These are phyloP conservation scores for Acanthosoma haemorrhoidale DNA, from an alignment of 2,888 invertebrate genomes.

Conservation along the genomic window DNA sequence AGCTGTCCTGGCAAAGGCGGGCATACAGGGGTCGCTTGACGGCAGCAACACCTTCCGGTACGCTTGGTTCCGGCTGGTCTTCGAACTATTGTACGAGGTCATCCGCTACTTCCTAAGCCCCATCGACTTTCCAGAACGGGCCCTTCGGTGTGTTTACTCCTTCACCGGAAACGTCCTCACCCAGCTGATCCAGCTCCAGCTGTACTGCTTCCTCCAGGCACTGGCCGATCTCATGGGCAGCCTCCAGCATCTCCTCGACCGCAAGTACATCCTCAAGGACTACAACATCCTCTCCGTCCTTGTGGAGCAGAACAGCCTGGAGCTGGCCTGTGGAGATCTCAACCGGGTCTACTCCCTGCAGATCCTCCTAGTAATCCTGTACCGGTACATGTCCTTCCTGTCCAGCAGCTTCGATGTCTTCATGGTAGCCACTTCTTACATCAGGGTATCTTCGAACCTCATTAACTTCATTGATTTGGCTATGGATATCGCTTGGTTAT, in stretches of 20 bases:
- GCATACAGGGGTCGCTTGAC: neutral
- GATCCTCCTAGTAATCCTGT: neutral
- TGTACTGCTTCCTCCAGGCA: neutral
- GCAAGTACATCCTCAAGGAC: neutral
- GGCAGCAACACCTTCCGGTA: neutral
- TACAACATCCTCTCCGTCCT: neutral
- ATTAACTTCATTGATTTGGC: neutral
- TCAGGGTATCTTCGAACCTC: neutral
- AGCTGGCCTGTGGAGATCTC: neutral
- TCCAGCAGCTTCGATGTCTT: neutral
- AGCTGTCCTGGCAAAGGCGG: neutral
- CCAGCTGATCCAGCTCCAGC: constrained; percentile 2
- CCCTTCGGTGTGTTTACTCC: neutral
- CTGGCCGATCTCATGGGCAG: neutral
- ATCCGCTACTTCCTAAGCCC: neutral
- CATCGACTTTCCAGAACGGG: neutral
- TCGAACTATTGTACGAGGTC: neutral
- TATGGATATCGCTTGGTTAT: neutral
- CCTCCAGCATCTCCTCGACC: neutral
- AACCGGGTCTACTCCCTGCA: neutral
- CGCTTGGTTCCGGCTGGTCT: neutral
- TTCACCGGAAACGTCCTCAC: neutral
- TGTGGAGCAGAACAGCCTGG: neutral
- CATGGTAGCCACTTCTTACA: neutral
- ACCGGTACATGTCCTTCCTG: constrained; percentile 3